Evolutionary conservation across 1,140 invertebrate genomes (phyloP).

Genomic region (Mycetomoellerius zeteki): DNA sequence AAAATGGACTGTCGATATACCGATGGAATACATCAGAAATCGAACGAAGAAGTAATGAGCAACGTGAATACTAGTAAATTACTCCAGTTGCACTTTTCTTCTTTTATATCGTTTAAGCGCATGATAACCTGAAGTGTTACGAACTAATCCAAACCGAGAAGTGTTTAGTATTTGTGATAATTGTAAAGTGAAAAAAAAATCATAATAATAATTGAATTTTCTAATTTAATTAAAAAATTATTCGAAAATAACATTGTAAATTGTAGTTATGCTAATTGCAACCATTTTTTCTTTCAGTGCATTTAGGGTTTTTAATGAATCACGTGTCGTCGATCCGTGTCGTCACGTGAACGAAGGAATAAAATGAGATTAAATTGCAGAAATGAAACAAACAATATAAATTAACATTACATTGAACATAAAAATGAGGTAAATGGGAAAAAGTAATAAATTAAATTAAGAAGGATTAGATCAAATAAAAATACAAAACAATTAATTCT

Average conservation of each 20-base stretch:
- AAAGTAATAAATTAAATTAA: neutral
- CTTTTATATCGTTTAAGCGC: neutral
- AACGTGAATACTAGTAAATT: neutral
- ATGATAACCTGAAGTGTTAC: neutral
- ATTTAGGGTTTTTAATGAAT: neutral
- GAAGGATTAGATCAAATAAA: neutral
- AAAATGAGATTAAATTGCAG: neutral
- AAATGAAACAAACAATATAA: constrained; percentile 9
- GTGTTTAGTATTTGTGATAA: too few relatives aligned
- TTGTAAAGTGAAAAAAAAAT: too few relatives aligned
- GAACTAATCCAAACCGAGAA: neutral
- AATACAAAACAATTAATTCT: neutral
- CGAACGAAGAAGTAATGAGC: neutral
- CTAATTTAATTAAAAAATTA: too few relatives aligned
- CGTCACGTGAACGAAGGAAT: neutral
- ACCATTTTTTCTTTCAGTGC: neutral
- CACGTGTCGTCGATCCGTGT: neutral
- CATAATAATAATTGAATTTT: too few relatives aligned
- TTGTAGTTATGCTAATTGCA: too few relatives aligned
- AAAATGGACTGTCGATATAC: constrained; percentile 54
- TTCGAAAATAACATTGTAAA: too few relatives aligned
- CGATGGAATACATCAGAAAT: constrained; percentile 19
- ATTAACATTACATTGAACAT: neutral
- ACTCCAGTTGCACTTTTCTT: neutral
- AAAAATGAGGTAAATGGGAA: neutral